A percentile compares a stretch with the other conserved stretches of the same genome.
phyloP scores from a whole-genome alignment of 2,797 vertebrate genomes.

The Myotis pilosus region DNA sequence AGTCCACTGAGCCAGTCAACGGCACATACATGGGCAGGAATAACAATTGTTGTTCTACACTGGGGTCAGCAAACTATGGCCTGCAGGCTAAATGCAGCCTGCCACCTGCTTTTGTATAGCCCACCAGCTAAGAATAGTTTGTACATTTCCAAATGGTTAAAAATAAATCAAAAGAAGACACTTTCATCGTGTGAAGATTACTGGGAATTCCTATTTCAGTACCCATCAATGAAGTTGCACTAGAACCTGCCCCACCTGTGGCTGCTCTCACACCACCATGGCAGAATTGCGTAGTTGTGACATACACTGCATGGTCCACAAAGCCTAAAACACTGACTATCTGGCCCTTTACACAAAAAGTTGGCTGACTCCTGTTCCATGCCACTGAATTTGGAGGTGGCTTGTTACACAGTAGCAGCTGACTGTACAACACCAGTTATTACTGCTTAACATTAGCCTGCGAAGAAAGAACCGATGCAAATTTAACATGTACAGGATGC shows the following conservation, averaged over 20 bases:
- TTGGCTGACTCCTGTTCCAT: neutral
- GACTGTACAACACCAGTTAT: neutral
- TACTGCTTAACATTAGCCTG: neutral
- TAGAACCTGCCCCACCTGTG: neutral
- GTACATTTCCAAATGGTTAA: neutral
- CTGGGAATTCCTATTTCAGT: neutral
- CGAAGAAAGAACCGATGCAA: neutral
- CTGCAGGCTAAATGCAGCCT: neutral
- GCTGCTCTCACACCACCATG: rapidly evolving
- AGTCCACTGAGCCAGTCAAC: rapidly evolving
- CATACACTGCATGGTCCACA: rapidly evolving
- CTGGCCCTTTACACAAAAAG: neutral
- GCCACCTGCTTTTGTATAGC: neutral
- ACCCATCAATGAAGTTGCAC: neutral
- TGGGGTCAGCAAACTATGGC: neutral
- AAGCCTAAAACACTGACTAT: neutral
- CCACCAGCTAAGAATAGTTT: neutral
- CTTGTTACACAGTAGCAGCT: neutral
- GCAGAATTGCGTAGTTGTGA: neutral
- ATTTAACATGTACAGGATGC: neutral
- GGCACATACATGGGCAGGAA: rapidly evolving
- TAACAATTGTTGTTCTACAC: rapidly evolving
- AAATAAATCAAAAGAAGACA: neutral
- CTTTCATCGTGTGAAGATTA: neutral
- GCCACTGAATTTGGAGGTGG: neutral